phyloP scores from a whole-genome alignment of 2,797 vertebrate genomes.

The Momotus momota region DNA sequence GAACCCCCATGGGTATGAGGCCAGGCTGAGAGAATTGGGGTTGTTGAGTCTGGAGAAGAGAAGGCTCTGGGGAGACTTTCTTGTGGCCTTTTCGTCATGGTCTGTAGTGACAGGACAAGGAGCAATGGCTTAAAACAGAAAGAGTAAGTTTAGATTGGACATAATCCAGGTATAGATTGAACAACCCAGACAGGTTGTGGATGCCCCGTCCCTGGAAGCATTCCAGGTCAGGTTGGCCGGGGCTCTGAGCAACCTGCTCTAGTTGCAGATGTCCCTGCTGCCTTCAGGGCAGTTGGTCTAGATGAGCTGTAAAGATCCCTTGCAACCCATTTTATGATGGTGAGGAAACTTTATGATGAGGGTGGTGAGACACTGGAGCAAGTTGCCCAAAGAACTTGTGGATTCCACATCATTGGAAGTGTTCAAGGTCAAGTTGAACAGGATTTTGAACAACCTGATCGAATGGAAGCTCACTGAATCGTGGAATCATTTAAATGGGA shows the following conservation, averaged over 20 bases:
- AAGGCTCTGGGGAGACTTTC: background rate
- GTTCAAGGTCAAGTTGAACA: background rate
- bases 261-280: too few relatives aligned
- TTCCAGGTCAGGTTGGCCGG: too few relatives aligned
- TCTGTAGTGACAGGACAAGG: background rate
- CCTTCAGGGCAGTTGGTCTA: too few relatives aligned
- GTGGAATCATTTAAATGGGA: background rate
- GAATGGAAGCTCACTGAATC: background rate
- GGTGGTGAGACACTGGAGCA: background rate
- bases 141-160: background rate
- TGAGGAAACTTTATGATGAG: background rate
- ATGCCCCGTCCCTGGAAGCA: too few relatives aligned
- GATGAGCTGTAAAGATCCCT: too few relatives aligned
- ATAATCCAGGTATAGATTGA: too few relatives aligned
- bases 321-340: too few relatives aligned
- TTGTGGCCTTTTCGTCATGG: background rate
- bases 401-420: background rate
- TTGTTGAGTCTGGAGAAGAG: background rate
- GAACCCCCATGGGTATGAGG: background rate
- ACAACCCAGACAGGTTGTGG: too few relatives aligned
- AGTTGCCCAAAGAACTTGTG: background rate
- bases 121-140: background rate
- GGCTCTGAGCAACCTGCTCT: too few relatives aligned
- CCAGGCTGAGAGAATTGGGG: too few relatives aligned
- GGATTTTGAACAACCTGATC: too few relatives aligned